Evolutionary conservation across 2,888 invertebrate genomes (phyloP).

Genomic region (Smittia aterrima): DNA sequence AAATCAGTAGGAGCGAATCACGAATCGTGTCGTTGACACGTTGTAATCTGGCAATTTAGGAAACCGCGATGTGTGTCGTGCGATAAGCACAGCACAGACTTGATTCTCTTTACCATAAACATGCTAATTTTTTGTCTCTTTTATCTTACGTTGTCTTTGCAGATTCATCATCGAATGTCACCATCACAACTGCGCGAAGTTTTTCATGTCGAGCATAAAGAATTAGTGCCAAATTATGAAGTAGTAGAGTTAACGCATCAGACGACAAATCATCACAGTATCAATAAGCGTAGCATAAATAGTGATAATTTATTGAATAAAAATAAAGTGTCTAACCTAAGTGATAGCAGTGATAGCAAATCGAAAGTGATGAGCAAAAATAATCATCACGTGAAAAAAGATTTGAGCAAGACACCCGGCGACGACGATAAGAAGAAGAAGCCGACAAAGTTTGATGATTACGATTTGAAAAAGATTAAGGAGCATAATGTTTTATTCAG

Average conservation of each 20-base stretch:
- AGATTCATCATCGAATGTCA: slow-evolving; percentile 90
- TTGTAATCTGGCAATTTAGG: too few species aligned
- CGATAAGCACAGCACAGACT: too few species aligned
- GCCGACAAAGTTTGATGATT: slow-evolving; percentile 43
- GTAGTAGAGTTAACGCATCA: slow-evolving; percentile 73
- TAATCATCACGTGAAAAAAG: slow-evolving; percentile 53
- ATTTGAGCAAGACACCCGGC: slow-evolving; percentile 52
- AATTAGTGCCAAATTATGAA: slow-evolving; percentile 81
- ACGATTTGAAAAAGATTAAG: slow-evolving; percentile 47
- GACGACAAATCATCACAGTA: slow-evolving; percentile 49
- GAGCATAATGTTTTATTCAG: slow-evolving; percentile 68
- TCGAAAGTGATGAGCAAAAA: slow-evolving; percentile 43
- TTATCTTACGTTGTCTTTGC: slow-evolving; percentile 54
- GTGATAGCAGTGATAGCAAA: slow-evolving; percentile 47
- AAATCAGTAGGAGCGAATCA: too few species aligned
- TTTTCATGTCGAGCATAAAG: slow-evolving; percentile 78
- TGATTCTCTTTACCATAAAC: too few species aligned
- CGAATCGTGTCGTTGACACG: too few species aligned
- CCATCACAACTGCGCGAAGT: slow-evolving; percentile 75
- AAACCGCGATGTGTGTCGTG: too few species aligned
- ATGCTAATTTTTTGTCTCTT: too few species aligned
- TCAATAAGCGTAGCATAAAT: slow-evolving; percentile 45
- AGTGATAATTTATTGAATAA: slow-evolving; percentile 45
- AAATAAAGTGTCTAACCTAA: slow-evolving; percentile 56
- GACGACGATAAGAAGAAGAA: slow-evolving; percentile 41